Conservation (phyloP, 2,797 vertebrate genomes). For the Oophaga sylvatica region DNA sequence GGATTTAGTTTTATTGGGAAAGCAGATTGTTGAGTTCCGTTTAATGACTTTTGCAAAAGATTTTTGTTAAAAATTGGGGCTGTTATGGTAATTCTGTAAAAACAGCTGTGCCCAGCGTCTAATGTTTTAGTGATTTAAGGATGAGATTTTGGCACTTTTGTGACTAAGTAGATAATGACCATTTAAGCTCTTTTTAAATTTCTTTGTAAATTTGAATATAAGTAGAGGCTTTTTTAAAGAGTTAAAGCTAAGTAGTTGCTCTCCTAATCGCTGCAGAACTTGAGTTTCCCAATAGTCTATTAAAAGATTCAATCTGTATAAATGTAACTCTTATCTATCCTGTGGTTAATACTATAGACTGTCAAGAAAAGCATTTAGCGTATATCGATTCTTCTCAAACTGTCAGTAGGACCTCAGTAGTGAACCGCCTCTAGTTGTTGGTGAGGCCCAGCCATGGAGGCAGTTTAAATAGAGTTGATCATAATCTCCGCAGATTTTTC, state of each 20-base stretch:
- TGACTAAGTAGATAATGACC: conserved; percentile 1
- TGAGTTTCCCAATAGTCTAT: background rate
- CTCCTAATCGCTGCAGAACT: background rate
- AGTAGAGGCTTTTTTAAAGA: background rate
- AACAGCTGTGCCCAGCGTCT: background rate
- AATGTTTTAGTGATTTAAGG: background rate
- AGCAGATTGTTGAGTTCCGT: no score
- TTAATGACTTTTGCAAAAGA: background rate
- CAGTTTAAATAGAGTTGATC: no score
- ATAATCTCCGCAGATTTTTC: no score
- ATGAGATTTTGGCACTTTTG: background rate
- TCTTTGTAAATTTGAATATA: background rate
- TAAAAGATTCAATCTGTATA: background rate
- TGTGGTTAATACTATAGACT: background rate
- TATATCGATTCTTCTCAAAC: no score
- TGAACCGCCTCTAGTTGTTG: no score
- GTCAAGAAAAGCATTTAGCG: background rate
- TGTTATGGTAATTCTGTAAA: background rate
- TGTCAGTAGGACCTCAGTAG: no score
- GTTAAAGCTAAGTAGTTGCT: background rate
- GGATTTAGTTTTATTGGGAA: no score
- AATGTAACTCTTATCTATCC: no score
- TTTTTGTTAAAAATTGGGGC: no score
- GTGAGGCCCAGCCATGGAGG: no score
- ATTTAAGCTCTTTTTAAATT: background rate